phyloP scores from a whole-genome alignment of 1,140 invertebrate genomes.

The Brachystomella parvula region DNA sequence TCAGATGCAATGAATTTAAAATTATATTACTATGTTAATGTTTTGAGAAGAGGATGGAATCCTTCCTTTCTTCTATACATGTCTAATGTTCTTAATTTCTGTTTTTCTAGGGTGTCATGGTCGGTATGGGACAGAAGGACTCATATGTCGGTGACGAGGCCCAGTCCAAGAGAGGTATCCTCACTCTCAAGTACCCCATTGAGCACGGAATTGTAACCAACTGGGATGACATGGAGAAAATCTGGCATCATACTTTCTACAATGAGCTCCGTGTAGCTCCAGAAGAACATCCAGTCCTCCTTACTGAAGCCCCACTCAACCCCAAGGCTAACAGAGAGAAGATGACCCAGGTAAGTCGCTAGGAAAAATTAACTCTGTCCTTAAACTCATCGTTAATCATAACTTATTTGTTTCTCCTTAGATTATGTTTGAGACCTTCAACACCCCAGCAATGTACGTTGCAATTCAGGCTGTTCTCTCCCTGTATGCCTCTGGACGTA shows the following conservation, averaged over 20 bases:
- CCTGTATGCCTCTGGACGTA: slow-evolving; percentile 80
- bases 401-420: slow-evolving; percentile 39
- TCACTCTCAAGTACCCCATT: slow-evolving; percentile 85
- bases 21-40: no score
- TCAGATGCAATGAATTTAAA: no score
- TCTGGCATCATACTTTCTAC: slow-evolving; percentile 61
- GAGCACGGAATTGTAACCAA: slow-evolving; percentile 56
- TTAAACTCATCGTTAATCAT: neutral
- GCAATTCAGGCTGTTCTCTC: slow-evolving; percentile 74
- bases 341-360: slow-evolving; percentile 52
- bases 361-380: neutral
- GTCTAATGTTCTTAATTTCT: no score
- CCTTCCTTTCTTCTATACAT: no score
- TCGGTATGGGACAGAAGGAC: slow-evolving; percentile 90
- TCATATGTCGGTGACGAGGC: slow-evolving; percentile 85
- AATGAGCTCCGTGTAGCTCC: slow-evolving; percentile 61
- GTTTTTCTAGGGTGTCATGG: slow-evolving; percentile 68
- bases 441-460: slow-evolving; percentile 84
- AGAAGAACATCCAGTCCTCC: slow-evolving; percentile 55
- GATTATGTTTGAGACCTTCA: slow-evolving; percentile 93
- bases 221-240: slow-evolving; percentile 64
- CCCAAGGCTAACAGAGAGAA: slow-evolving; percentile 53
- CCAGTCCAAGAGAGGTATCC: slow-evolving; percentile 81
- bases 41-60: no score
- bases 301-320: slow-evolving; percentile 56